Base-by-base conservation (phyloP, 2,113 vertebrate genomes). In the Typhlomys cinereus region DNA sequence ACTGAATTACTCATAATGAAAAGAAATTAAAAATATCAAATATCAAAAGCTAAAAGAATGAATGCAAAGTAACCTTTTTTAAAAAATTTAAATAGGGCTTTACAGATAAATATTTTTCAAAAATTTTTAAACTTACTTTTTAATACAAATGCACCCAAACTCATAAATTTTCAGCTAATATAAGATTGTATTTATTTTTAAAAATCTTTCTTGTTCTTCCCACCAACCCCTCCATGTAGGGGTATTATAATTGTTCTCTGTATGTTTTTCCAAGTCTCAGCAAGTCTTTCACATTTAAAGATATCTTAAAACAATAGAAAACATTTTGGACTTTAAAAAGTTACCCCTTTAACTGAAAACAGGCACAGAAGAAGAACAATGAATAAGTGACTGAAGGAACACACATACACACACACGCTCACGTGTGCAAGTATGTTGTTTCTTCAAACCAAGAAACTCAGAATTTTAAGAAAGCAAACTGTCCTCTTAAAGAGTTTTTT, bases 231-330 rank as follows among this genome's bases (percentile, higher is more conserved):
- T 54, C 5, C 25, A 23, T 9, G 4, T 31, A 61, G 1, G 25
- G n/a, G 78, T 54, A 36, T 15, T 36, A 57, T 64, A 50, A 70
- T 50, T 46, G 9, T 64, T 83, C 83, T 23, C 7, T 83, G 17
- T 54, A 1, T 89, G 8, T 61, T 90, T 71, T 70, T 64, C 13
- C 3, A 69, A 83, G 64, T 79, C 23, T 74, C 59, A 69, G 57
- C 52, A 41, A 92, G 71, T 54, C 34, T n/a, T 75, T 93, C 67
- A 61, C n/a, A 67, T 69, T 89, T 86, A 89, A 94, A 87, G 27
- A 12, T 81, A 67, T 10, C 39, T 70, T 25, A 78, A 67, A 71
- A 76, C 10, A 81, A 90, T 36, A 85, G 31, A 81, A 74, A 81
- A 92, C 50, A 44, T 14, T 48, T 23, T 71, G 54, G 21, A n/a